Evolutionary conservation across 2,113 vertebrate genomes (phyloP), one percentile per base, ranked within the genome.

Genomic region (Pimephales promelas): DNA sequence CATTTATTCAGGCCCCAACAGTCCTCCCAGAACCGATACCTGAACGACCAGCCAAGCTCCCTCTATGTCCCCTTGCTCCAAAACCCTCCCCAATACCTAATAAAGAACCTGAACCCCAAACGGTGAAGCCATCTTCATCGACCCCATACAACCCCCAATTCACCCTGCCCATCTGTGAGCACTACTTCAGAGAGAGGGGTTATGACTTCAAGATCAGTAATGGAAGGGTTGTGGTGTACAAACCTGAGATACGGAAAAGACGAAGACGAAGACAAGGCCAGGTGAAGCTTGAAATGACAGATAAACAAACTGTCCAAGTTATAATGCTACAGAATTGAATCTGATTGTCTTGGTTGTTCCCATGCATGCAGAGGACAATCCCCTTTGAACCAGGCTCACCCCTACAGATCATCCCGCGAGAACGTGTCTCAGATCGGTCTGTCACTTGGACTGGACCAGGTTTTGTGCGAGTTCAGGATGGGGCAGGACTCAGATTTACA

Each of bases 381-480:
- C 90, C 84, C 18, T 62, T 92, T 59, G 90, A 91, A 2, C 90
- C 90, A 78, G 61, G 88, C 72, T 77, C 77, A 1, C 11, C 84
- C 18, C 57, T 92, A 68, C 90, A 91, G 0, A 26, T 96, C 49
- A 84, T 97, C 71, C 90, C 95, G 40, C 88, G 88, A 80, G 91
- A 94, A 83, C 91, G 90, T 1, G 75, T 79, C 0, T 26, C 89
- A 0, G 90, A 87, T 10, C 90, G 74, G 4, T 87, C 92, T 0
- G n/a, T 92, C 54, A 94, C 92, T 0, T 97, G 96, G 96, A 96
- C 95, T 0, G 96, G 96, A 11, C 90, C 90, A 0, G 96, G 96
- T 84, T 95, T 97, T 0, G 92, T 95, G 52, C 90, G 92, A 0
- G 87, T 96, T 43, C 88, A 91, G n/a, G 90, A 94, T 0, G 93